Base-by-base conservation (phyloP, 2,888 invertebrate species). In the Hermaeophaga mercurialis region DNA sequence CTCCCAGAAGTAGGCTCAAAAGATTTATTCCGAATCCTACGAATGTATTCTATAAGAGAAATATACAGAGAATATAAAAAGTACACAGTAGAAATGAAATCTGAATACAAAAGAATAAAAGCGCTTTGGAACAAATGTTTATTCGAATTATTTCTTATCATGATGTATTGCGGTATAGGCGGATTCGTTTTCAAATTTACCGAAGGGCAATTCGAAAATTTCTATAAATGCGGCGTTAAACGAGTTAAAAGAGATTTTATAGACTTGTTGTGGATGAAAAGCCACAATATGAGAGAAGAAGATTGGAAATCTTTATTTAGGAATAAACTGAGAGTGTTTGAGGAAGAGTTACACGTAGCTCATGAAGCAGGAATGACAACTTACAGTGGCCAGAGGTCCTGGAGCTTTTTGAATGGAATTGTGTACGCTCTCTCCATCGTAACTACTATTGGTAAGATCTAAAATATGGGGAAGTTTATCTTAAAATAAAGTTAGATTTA, bases 261-360 rank as follows among this genome's bases (percentile, higher is more conserved):
- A 55, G 92, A 93, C 69, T 82, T 84, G 59, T 80, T 95, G 34
- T 93, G 94, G 92, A 80, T 84, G 48, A 85, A 86, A 56, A 92
- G 91, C 75, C 90, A 91, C 74, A 87, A 88, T 71, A 79, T 92
- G 78, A 83, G 88, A 50, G 93, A 93, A 75, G 93, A 94, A 45
- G 93, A 94, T 71, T 94, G 94, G 94, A 93, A 93, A 71, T 88
- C 89, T 8, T 81, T 90, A 80, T 94, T 94, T 0, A 82, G 94
- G 54, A 85, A 84, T 65, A 88, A 89, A 73, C 76, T 96, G 49
- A 85, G 87, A 73, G 88, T 87, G 62, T 95, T 95, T 72, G 96
- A 96, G 75, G 87, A 90, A 61, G 91, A 93, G 72, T 78, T 96
- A 24, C 90, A 92, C 68, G 83, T 83, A 0, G 91, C 94, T 0